Percentiles rank a stretch among this genome's conserved stretches.
phyloP scores from a whole-genome alignment of 2,888 invertebrate species.

The Mythimna pallens region DNA sequence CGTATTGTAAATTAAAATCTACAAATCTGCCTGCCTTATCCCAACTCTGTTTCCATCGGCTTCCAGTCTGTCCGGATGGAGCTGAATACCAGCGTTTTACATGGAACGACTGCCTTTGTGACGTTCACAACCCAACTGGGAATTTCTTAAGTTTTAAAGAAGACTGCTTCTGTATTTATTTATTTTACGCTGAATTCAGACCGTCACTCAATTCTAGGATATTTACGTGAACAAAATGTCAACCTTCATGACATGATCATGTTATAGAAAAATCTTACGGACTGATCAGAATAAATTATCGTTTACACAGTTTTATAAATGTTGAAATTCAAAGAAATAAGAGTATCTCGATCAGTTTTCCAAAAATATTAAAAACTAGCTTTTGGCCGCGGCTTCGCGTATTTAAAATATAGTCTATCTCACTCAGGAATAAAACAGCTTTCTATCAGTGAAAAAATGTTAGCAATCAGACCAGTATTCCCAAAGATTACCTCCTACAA shows the following conservation, averaged over 20 bases:
- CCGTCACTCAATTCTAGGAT: not conserved
- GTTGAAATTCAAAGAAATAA: no score
- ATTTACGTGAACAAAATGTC: not conserved
- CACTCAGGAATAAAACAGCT: no score
- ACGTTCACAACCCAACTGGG: not conserved
- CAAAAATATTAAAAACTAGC: not conserved
- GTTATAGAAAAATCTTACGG: not conserved
- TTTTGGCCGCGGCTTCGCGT: no score
- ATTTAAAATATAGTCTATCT: no score
- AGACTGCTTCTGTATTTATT: not conserved
- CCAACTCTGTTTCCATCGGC: not conserved
- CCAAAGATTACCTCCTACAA: no score
- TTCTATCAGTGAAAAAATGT: no score
- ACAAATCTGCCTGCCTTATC: not conserved
- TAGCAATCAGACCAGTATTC: no score
- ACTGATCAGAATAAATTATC: not conserved
- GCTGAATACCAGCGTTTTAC: not conserved
- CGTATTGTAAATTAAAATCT: not conserved
- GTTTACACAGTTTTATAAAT: no score
- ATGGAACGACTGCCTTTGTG: not conserved
- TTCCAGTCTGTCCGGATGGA: not conserved
- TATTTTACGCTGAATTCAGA: not conserved
- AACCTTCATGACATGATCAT: not conserved
- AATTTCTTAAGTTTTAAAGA: not conserved
- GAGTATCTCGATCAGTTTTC: no score